A percentile compares a stretch with the other conserved stretches of the same genome.
phyloP scores from a whole-genome alignment of 2,888 invertebrate genomes.

The Gymnosoma rotundatum region DNA sequence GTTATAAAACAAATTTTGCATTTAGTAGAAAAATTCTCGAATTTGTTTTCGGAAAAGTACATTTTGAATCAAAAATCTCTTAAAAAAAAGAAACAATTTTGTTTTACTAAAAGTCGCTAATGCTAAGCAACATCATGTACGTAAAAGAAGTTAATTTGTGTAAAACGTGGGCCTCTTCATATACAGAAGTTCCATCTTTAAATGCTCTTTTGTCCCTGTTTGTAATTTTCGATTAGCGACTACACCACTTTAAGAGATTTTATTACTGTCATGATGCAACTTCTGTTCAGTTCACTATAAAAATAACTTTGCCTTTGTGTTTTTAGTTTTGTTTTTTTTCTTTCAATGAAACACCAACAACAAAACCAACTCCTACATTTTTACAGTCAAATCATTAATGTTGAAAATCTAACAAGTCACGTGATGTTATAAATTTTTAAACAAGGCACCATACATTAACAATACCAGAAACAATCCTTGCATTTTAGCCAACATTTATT shows the following conservation, averaged over 20 bases:
- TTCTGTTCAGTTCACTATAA: slow-evolving; percentile 14
- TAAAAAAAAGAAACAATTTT: no score
- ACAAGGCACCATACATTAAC: slow-evolving; percentile 21
- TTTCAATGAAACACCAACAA: neutral
- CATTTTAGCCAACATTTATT: slow-evolving; percentile 41
- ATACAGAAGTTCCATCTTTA: no score
- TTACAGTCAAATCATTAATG: slow-evolving; percentile 52
- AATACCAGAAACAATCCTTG: slow-evolving; percentile 35
- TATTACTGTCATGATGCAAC: slow-evolving; percentile 39
- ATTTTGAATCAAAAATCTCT: no score
- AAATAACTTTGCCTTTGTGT: slow-evolving; percentile 44
- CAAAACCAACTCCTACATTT: slow-evolving; percentile 13
- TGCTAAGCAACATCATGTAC: no score
- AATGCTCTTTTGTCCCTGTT: slow-evolving; percentile 8
- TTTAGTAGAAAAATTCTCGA: no score
- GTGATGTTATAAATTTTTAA: slow-evolving; percentile 64
- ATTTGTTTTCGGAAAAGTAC: no score
- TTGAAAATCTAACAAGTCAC: slow-evolving; percentile 63
- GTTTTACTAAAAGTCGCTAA: no score
- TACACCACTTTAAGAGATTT: slow-evolving; percentile 8
- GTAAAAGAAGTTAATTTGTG: no score
- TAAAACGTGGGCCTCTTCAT: no score
- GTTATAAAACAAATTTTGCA: no score
- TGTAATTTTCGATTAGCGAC: neutral
- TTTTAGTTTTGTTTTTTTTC: neutral